Evolutionary conservation across 2,888 invertebrate genomes (phyloP).

Genomic region (Melolontha melolontha): DNA sequence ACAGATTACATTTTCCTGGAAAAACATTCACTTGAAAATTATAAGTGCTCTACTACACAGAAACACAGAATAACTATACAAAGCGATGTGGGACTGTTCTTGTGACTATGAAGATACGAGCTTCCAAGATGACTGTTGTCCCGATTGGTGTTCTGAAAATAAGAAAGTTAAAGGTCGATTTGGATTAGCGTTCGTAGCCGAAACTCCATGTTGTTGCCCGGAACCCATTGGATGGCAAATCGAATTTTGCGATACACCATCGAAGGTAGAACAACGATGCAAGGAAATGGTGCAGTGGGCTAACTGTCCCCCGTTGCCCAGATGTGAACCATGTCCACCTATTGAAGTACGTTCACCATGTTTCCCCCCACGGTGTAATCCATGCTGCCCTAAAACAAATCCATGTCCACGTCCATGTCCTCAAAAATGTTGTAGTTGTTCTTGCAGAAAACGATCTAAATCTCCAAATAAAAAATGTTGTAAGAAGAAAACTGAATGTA

Average conservation of each 20-base stretch:
- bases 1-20: background rate
- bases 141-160: slow-evolving; percentile 26
- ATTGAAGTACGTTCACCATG: slow-evolving; percentile 44
- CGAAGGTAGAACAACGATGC: slow-evolving; percentile 57
- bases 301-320: slow-evolving; percentile 55
- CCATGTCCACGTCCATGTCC: slow-evolving; percentile 35
- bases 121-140: slow-evolving; percentile 8
- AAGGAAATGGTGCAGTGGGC: slow-evolving; percentile 59
- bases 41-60: too few relatives aligned
- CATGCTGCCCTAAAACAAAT: slow-evolving; percentile 46
- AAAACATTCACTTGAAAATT: too few relatives aligned
- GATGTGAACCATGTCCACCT: slow-evolving; percentile 48
- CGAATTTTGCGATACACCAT: slow-evolving; percentile 60
- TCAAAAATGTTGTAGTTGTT: background rate
- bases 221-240: slow-evolving; percentile 61
- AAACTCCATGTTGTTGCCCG: slow-evolving; percentile 53
- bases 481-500: background rate
- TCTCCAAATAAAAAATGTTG: background rate
- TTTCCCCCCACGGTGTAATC: slow-evolving; percentile 46
- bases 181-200: slow-evolving; percentile 59
- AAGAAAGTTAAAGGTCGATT: slow-evolving; percentile 57
- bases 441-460: background rate
- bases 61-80: too few relatives aligned
- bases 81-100: slow-evolving; percentile 31
- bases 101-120: slow-evolving; percentile 8